These are phyloP conservation scores for Sarcophaga variegata DNA, from an alignment of 2,888 invertebrate species.

Conservation along the genomic window DNA sequence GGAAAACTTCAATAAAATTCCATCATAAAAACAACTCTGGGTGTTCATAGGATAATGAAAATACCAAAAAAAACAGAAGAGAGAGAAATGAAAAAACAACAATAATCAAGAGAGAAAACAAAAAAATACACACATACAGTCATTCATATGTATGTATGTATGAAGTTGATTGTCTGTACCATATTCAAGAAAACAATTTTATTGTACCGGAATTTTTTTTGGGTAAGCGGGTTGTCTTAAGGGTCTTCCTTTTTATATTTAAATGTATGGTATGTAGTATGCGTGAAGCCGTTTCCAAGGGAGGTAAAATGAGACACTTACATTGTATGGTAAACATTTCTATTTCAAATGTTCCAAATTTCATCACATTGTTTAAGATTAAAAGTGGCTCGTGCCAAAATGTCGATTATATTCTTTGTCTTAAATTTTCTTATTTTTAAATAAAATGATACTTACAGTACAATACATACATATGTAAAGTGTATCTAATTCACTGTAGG, in stretches of 20 bases:
- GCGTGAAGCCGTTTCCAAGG: background rate
- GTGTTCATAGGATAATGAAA: no score
- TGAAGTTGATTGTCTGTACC: background rate
- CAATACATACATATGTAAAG: no score
- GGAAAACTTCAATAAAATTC: no score
- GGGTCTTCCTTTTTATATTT: background rate
- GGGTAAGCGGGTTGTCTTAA: conserved; percentile 21
- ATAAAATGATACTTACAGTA: no score
- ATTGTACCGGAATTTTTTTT: background rate
- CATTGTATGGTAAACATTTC: no score
- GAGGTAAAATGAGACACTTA: background rate
- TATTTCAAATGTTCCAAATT: background rate
- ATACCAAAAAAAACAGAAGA: no score
- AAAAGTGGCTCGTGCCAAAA: background rate
- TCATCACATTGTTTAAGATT: no score
- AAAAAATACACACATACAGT: background rate
- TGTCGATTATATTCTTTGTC: background rate
- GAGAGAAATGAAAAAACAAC: background rate
- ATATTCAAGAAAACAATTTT: background rate
- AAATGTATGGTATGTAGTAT: no score
- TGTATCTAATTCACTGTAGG: no score
- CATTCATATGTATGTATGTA: no score
- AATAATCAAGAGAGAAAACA: background rate
- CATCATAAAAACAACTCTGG: no score
- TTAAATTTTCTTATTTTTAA: no score